These are phyloP conservation scores for Calvadosia cruxmelitensis DNA, from an alignment of 30 jellyfish, hydroid and myxozoan genomes.

Conservation along the genomic window DNA sequence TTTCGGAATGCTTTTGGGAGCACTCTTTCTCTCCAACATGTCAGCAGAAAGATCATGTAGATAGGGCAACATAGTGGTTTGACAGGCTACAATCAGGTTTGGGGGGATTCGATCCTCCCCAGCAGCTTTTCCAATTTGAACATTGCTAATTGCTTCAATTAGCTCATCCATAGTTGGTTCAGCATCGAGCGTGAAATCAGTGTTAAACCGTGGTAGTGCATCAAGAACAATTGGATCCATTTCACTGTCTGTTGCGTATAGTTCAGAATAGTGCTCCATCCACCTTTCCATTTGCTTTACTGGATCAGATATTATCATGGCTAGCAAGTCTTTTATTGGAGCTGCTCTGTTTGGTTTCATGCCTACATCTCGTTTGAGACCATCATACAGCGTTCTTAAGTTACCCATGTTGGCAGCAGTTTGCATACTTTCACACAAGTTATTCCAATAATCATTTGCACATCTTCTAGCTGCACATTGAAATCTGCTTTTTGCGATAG, in stretches of 20 bases:
- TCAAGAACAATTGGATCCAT: slow-evolving; percentile 13
- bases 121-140: slow-evolving; percentile 25
- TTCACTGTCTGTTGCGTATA: slow-evolving; percentile 10
- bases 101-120: slow-evolving; percentile 24
- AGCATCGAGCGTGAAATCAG: no score
- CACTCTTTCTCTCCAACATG: slow-evolving; percentile 13
- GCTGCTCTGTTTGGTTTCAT: slow-evolving; percentile 10
- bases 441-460: slow-evolving; percentile 27
- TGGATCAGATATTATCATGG: slow-evolving; percentile 11
- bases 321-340: slow-evolving; percentile 12
- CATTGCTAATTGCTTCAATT: slow-evolving; percentile 17
- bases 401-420: not conserved
- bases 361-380: slow-evolving; percentile 27
- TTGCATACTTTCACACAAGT: slow-evolving; percentile 20
- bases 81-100: not conserved
- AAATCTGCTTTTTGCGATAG: slow-evolving; percentile 11
- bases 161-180: slow-evolving; percentile 34
- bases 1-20: slow-evolving; percentile 28
- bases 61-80: not conserved
- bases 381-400: slow-evolving; percentile 27
- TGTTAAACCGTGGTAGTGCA: no score
- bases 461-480: slow-evolving; percentile 15
- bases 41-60: slow-evolving; percentile 7
- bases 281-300: slow-evolving; percentile 41
- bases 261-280: slow-evolving; percentile 45